A percentile compares a stretch with the other conserved stretches of the same genome.
Conservation (phyloP, 2,888 invertebrate genomes). For the Scaptomyza reducta region DNA sequence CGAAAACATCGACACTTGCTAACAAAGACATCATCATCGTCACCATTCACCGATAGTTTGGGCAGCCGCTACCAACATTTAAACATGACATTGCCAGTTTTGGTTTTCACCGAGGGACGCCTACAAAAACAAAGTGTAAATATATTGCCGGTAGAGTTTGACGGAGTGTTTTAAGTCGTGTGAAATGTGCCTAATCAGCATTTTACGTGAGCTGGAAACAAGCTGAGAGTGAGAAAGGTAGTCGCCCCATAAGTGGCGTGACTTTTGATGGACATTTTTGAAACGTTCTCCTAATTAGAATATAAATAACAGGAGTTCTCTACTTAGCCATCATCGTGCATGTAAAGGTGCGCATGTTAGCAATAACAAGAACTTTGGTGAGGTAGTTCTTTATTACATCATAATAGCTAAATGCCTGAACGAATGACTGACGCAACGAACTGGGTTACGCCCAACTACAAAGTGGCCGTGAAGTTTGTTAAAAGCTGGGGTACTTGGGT, state of each 20-base stretch:
- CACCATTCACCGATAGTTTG: conserved; percentile 24
- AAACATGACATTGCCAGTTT: conserved; percentile 62
- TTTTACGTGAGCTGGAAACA: conserved; percentile 55
- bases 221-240: conserved; percentile 48
- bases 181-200: conserved; percentile 71
- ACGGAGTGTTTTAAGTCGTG: conserved; percentile 26
- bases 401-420: conserved; percentile 8
- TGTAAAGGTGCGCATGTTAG: conserved; percentile 26
- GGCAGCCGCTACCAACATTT: conserved; percentile 39
- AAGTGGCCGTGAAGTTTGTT: conserved; percentile 10
- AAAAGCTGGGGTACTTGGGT: background rate
- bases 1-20: conserved; percentile 50
- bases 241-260: conserved; percentile 50
- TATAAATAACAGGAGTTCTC: conserved; percentile 67
- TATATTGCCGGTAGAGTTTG: background rate
- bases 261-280: conserved; percentile 42
- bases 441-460: conserved; percentile 19
- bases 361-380: conserved; percentile 25
- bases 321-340: conserved; percentile 45
- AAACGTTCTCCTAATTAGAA: conserved; percentile 69
- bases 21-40: conserved; percentile 43
- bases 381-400: conserved; percentile 45
- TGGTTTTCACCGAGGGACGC: conserved; percentile 24
- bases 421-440: conserved; percentile 49
- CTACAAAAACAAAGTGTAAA: conserved; percentile 35